Evolutionary conservation across 2,797 vertebrate species (phyloP).

Genomic region (Arrhamphus sclerolepis): DNA sequence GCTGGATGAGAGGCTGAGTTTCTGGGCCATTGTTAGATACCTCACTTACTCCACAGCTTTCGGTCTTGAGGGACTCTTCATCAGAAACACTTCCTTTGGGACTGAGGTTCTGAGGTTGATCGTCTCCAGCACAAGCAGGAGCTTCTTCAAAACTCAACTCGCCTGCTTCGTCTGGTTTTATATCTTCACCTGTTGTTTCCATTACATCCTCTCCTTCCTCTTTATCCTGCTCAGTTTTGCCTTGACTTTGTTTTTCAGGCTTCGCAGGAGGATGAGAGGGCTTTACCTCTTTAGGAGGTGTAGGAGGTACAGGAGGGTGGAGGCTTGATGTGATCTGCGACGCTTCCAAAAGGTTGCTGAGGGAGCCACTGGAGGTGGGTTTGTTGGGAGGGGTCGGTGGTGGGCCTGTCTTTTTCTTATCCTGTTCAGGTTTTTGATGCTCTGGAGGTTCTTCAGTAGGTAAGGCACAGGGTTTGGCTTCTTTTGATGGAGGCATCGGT

Average conservation of each 20-base stretch:
- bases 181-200: constrained; percentile 34
- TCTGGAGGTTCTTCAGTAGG: constrained; percentile 36
- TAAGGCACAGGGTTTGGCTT: constrained; percentile 46
- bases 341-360: constrained; percentile 26
- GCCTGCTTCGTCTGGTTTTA: constrained; percentile 21
- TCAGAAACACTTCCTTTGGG: constrained; percentile 21
- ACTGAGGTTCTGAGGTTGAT: constrained; percentile 10
- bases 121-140: constrained; percentile 24
- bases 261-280: constrained; percentile 33
- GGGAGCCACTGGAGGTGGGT: constrained; percentile 53
- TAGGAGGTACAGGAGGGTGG: constrained; percentile 64
- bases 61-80: constrained; percentile 17
- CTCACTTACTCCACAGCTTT: background rate
- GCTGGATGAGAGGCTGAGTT: background rate
- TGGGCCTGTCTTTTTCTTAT: constrained; percentile 68
- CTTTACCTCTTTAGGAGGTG: constrained; percentile 79
- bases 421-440: constrained; percentile 29
- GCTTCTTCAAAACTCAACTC: constrained; percentile 4
- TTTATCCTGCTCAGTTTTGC: constrained; percentile 33
- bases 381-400: constrained; percentile 81
- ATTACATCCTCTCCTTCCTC: constrained; percentile 29
- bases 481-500: constrained; percentile 68
- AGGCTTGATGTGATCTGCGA: constrained; percentile 41
- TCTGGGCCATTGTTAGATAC: constrained; percentile 3
- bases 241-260: background rate